phyloP scores from a whole-genome alignment of 2,113 vertebrate species.

The Sorex fumeus region DNA sequence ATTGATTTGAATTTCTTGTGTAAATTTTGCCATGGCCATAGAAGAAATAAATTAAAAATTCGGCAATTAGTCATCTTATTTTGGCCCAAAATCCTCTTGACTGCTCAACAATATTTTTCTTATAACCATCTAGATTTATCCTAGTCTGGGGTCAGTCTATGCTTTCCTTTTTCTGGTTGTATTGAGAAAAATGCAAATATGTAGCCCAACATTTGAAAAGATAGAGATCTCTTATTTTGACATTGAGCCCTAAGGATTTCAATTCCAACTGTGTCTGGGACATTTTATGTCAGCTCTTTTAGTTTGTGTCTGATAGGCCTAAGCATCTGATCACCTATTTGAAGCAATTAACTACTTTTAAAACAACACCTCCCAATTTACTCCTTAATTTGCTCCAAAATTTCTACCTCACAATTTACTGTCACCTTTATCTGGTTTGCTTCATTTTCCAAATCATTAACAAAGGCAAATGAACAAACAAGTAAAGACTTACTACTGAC shows the following conservation, averaged over 20 bases:
- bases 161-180: constrained; percentile 6
- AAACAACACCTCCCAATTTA: not conserved
- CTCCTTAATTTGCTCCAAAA: not conserved
- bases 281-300: not conserved
- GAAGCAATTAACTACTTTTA: not conserved
- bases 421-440: constrained; percentile 30
- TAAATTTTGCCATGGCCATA: too few relatives aligned
- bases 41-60: too few relatives aligned
- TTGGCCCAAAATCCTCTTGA: too few relatives aligned
- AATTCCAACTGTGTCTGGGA: not conserved
- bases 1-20: too few relatives aligned
- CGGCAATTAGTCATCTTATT: too few relatives aligned
- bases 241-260: not conserved
- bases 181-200: not conserved
- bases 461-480: constrained; percentile 18
- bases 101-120: not conserved
- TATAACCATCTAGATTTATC: not conserved
- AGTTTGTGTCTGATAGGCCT: not conserved
- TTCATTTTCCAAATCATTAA: constrained; percentile 43
- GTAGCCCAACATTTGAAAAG: not conserved
- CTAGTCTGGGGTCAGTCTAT: not conserved
- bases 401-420: not conserved
- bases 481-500: not conserved
- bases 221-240: not conserved
- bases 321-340: not conserved